Percentiles rank a stretch among this genome's conserved stretches.
Conservation (phyloP, 2,888 invertebrate species). For the Campoplex capitator region DNA sequence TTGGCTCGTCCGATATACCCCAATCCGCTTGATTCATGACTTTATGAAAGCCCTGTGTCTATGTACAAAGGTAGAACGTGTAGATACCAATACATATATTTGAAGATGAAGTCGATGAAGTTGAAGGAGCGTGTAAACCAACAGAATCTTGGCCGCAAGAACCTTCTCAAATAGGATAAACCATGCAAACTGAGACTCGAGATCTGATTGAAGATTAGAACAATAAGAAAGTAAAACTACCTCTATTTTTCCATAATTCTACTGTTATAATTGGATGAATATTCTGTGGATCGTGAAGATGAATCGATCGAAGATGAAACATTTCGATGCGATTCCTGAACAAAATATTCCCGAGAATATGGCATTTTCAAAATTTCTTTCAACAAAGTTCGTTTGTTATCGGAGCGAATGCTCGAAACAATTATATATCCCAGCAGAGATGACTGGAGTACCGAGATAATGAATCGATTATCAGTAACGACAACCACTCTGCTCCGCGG, state of each 20-base stretch:
- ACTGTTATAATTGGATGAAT: neutral
- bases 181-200: slow-evolving; percentile 6
- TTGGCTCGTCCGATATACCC: neutral
- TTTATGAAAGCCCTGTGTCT: neutral
- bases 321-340: neutral
- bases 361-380: no score
- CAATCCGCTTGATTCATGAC: neutral
- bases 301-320: neutral
- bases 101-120: slow-evolving; percentile 9
- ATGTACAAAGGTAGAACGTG: neutral
- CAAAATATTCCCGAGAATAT: neutral
- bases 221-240: neutral
- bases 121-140: slow-evolving; percentile 35
- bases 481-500: neutral
- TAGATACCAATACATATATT: neutral
- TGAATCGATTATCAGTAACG: slow-evolving; percentile 7
- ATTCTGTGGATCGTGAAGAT: neutral
- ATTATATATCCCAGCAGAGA: neutral
- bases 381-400: neutral
- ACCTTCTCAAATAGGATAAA: neutral
- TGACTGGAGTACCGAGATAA: neutral
- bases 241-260: neutral
- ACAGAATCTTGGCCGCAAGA: slow-evolving; percentile 28
- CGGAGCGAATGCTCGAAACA: neutral
- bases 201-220: slow-evolving; percentile 17